phyloP scores from a whole-genome alignment of 2,888 invertebrate genomes.

The Agrochola lota region DNA sequence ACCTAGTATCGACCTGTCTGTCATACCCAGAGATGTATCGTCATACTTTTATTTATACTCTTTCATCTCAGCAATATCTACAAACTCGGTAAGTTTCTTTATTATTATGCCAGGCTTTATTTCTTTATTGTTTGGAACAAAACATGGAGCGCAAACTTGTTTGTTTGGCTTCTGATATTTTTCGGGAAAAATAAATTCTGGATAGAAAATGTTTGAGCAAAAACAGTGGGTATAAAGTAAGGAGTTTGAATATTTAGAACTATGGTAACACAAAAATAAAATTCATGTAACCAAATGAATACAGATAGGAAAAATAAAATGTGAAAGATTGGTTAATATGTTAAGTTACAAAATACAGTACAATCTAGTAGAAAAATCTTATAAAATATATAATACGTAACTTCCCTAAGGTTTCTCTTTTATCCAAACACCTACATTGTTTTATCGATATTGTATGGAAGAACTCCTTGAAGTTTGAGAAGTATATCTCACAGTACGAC shows the following conservation, averaged over 20 bases:
- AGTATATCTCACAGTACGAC: conserved; percentile 76
- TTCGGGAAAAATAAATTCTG: conserved; percentile 51
- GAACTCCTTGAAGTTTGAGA: conserved; percentile 74
- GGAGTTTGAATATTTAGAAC: conserved; percentile 4
- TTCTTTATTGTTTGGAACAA: conserved; percentile 68
- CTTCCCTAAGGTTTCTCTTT: conserved; percentile 18
- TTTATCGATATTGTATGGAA: conserved; percentile 74
- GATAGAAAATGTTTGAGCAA: conserved; percentile 46
- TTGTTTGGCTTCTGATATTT: conserved; percentile 62
- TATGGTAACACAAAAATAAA: not conserved
- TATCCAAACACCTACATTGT: conserved; percentile 48
- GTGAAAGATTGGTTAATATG: not conserved
- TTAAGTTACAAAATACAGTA: conserved; percentile 17
- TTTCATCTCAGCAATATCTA: conserved; percentile 69
- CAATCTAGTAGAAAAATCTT: not conserved
- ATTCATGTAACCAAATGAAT: conserved; percentile 7
- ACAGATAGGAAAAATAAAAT: not conserved
- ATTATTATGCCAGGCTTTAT: conserved; percentile 69
- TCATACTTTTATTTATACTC: conserved; percentile 65
- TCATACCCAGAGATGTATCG: conserved; percentile 53
- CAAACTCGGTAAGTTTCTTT: conserved; percentile 70
- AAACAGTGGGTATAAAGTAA: conserved; percentile 25
- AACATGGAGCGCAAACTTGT: conserved; percentile 64
- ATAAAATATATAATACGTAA: conserved; percentile 20
- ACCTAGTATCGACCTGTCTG: conserved; percentile 54